phyloP scores from a whole-genome alignment of 2,888 invertebrate genomes.

The Drosophila mimetica region DNA sequence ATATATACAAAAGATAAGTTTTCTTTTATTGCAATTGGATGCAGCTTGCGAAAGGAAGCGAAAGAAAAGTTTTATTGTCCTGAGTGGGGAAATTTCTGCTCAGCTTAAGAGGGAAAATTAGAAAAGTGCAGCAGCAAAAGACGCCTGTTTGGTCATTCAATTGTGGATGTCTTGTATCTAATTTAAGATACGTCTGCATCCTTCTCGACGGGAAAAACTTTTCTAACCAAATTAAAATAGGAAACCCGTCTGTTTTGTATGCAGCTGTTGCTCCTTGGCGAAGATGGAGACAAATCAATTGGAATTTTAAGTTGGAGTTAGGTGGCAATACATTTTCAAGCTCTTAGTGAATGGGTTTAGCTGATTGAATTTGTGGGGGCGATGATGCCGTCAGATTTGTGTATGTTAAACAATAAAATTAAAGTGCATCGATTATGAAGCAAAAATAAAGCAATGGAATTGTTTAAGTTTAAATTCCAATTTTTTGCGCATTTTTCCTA shows the following conservation, averaged over 20 bases:
- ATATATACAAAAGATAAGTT: slow-evolving; percentile 69
- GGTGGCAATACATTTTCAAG: slow-evolving; percentile 8
- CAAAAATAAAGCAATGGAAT: no score
- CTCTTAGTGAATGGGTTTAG: slow-evolving; percentile 24
- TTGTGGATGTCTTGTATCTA: slow-evolving; percentile 59
- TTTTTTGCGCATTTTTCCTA: no score
- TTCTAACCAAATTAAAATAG: slow-evolving; percentile 74
- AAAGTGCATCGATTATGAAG: not conserved
- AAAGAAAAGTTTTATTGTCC: slow-evolving; percentile 71
- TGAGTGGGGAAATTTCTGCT: slow-evolving; percentile 52
- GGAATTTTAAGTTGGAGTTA: slow-evolving; percentile 23
- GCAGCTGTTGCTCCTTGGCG: slow-evolving; percentile 48
- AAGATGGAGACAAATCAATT: slow-evolving; percentile 59
- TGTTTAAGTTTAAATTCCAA: no score
- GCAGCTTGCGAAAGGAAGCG: slow-evolving; percentile 49
- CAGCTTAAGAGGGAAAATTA: slow-evolving; percentile 65
- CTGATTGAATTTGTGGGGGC: slow-evolving; percentile 12
- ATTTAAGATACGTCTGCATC: slow-evolving; percentile 56
- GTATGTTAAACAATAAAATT: not conserved
- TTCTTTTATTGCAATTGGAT: slow-evolving; percentile 75
- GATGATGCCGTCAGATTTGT: not conserved
- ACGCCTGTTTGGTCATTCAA: slow-evolving; percentile 51
- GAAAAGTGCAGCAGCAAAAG: slow-evolving; percentile 46
- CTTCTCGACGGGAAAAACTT: slow-evolving; percentile 39
- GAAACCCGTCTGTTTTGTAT: slow-evolving; percentile 50